Evolutionary conservation across 2,797 vertebrate genomes (phyloP), one percentile per base, ranked within the genome.

Genomic region (Premnoplex brunnescens): DNA sequence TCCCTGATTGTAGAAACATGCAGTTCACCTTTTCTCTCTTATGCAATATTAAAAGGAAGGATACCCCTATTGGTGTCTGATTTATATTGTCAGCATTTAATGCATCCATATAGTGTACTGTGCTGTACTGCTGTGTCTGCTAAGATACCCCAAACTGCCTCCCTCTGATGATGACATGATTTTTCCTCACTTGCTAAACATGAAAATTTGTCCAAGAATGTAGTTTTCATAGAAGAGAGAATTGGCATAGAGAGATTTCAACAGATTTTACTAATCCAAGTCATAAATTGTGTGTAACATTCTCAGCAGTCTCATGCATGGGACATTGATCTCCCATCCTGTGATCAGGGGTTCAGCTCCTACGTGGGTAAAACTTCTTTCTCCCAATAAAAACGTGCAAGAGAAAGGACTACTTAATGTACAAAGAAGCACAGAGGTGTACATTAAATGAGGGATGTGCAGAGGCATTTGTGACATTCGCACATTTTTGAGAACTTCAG

Each of bases 21-120:
- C 66, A 67, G 43, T 84, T 92, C 49, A 93, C 91, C 89, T 92
- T 76, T 91, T 88, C 80, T 92, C 81, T 73, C 54, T 95, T 89
- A 83, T 0, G 6, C 18, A 51, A 62, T 39, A 60, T 48, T 85
- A 72, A 87, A 88, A 85, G 32, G 77, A 87, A 66, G 41, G 32
- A 30, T 77, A 74, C 54, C 63, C 55, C 39, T 32, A 17, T 17
- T 2, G 1, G n/a, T 81, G 58, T 49, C 75, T 46, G 46, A 36
- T 71, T 94, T 83, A 46, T 58, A 32, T 43, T 34, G 58, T 77
- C 64, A 79, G 16, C 34, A 77, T 74, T 51, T 66, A 55, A 80
- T 37, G 55, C 32, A 43, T 28, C 22, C 20, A 4, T 26, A 8
- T 2, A 39, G 11, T 3, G 2, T 15, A 12, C 7, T 54, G 23